Conservation (phyloP, 2,888 invertebrate genomes). For the Epicampocera succincta region DNA sequence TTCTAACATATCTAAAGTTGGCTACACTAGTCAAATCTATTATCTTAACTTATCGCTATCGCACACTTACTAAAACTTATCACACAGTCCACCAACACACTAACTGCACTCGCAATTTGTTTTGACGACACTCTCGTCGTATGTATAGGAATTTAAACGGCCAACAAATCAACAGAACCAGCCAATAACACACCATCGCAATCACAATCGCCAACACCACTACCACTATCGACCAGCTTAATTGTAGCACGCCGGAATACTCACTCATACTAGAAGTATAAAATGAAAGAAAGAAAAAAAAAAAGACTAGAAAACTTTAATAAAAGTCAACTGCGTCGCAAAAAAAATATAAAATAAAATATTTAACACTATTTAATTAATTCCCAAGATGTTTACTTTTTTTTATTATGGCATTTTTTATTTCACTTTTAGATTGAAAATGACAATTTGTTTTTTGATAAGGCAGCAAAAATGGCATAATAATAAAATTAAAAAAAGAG, state of each 20-base stretch:
- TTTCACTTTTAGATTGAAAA: not conserved
- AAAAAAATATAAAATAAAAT: conserved; percentile 46
- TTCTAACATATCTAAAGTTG: too few species aligned
- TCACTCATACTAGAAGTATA: conserved; percentile 12
- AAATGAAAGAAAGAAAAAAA: conserved; percentile 12
- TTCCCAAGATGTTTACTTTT: conserved; percentile 42
- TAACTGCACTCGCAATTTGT: conserved; percentile 2
- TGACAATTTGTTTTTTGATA: conserved; percentile 8
- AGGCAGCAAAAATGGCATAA: too few species aligned
- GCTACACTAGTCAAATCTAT: too few species aligned
- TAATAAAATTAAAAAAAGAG: too few species aligned
- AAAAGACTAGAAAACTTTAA: not conserved
- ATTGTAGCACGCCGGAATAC: conserved; percentile 12
- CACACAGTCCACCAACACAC: not conserved
- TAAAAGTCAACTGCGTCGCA: conserved; percentile 48
- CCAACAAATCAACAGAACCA: conserved; percentile 3
- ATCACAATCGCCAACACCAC: not conserved
- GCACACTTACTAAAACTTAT: not conserved
- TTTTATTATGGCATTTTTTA: conserved; percentile 49
- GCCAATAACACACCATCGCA: too few species aligned
- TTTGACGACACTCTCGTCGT: conserved; percentile 3
- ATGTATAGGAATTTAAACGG: conserved; percentile 14
- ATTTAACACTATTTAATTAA: conserved; percentile 35
- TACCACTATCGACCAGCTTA: not conserved
- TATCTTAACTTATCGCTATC: not conserved